Evolutionary conservation across 2,888 invertebrate species (phyloP), one percentile per base, ranked within the genome.

Genomic region (Dendrolimus pini): DNA sequence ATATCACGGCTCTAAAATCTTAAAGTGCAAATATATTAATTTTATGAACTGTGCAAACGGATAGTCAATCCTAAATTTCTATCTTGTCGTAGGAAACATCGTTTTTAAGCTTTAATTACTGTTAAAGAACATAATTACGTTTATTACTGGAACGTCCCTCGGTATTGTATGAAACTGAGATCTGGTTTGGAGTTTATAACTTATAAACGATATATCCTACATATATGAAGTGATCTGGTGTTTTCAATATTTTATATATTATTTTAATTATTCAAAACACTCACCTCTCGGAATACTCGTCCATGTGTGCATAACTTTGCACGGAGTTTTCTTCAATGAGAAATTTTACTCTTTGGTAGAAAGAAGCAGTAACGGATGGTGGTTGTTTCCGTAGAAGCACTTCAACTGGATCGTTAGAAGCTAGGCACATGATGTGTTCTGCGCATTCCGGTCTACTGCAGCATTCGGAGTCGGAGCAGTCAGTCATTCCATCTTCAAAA

Each of bases 381-480:
- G 99, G 98, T 76, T 99, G 98, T 86, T 99, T 98, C 58, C 98
- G 93, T 8, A 99, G 93, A 47, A 99, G 93, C 13, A 99, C 98
- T 83, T 99, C 98, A 14, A 97, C 96, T 0, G 99, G 99, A 82
- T 99, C 98, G 78, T 98, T 97, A 72, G 98, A 98, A 41, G 97
- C 96, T 76, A 97, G 93, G 91, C 99, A 99, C 95, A 98, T 97
- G 75, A 97, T 95, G 89, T 97, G 96, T 76, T 97, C 96, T 55
- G 94, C 92, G 88, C 99, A 99, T 67, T 94, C 94, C 18, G 95
- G 93, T 77, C 96, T 95, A 66, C 95, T 95, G 86, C 99, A 99
- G 90, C 99, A 99, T 89, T 99, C 99, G 81, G 98, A 98, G 91
- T 99, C 99, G 66, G 98, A 97, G 91, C 99, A 99, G 93, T 99